Conservation (phyloP, 2,797 vertebrate genomes). For the Poecilia velifera region DNA sequence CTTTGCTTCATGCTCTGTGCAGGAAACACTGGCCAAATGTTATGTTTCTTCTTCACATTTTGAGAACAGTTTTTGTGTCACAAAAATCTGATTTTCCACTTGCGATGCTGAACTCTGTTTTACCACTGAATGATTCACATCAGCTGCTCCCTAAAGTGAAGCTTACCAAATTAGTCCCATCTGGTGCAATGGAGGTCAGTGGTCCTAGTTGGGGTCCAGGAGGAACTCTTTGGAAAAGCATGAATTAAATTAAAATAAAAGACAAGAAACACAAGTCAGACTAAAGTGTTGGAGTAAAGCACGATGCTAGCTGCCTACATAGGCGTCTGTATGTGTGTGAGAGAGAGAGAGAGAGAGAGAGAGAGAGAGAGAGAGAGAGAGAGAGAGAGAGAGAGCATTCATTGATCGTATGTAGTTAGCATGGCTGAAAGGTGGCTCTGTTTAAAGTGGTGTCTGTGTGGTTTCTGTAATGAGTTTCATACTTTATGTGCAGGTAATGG, state of each 20-base stretch:
- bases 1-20: not conserved
- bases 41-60: not conserved
- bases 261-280: not conserved
- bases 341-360: not conserved
- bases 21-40: not conserved
- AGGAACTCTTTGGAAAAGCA: not conserved
- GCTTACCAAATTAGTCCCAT: not conserved
- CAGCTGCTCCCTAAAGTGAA: not conserved
- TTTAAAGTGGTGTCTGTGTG: constrained; percentile 50
- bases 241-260: not conserved
- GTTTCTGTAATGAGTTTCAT: constrained; percentile 57
- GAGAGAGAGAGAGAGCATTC: not conserved
- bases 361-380: not conserved
- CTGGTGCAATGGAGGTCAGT: not conserved
- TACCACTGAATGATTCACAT: not conserved
- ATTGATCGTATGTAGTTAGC: constrained; percentile 30
- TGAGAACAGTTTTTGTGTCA: not conserved
- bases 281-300: not conserved
- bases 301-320: not conserved
- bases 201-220: not conserved
- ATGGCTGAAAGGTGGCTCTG: constrained; percentile 63
- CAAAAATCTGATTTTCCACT: not conserved
- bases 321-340: constrained; percentile 11
- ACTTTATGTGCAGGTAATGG: constrained; percentile 61
- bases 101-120: not conserved